Conservation (phyloP, 1,140 invertebrate species). For the Ceratitis capitata region DNA sequence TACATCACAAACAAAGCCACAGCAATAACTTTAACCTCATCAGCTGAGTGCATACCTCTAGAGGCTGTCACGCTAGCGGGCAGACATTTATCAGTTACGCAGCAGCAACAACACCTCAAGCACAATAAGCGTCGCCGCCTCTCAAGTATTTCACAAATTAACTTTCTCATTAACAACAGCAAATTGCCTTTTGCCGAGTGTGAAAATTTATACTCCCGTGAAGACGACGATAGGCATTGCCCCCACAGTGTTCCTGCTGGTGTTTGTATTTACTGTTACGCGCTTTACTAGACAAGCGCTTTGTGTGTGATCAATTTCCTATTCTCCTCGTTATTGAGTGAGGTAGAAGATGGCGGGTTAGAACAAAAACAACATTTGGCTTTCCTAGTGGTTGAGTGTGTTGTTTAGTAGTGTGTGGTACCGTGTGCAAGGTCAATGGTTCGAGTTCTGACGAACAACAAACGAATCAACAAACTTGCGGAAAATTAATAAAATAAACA, state of each 20-base stretch:
- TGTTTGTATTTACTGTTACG: neutral
- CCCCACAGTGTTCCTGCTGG: neutral
- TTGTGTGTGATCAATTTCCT: too few species aligned
- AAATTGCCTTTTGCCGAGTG: slow-evolving; percentile 27
- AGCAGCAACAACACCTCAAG: neutral
- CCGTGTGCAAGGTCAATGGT: too few species aligned
- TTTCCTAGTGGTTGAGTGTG: too few species aligned
- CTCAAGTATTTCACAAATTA: slow-evolving; percentile 1
- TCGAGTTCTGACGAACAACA: too few species aligned
- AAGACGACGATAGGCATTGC: neutral
- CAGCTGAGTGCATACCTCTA: neutral
- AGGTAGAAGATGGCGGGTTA: too few species aligned
- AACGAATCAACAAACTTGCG: too few species aligned
- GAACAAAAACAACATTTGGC: too few species aligned
- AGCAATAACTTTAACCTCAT: neutral
- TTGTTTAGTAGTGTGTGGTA: too few species aligned
- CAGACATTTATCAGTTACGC: neutral
- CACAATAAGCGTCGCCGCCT: neutral
- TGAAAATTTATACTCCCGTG: slow-evolving; percentile 1
- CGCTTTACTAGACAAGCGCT: too few species aligned
- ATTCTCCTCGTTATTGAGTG: too few species aligned
- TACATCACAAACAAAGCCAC: slow-evolving; percentile 29
- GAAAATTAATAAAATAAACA: too few species aligned
- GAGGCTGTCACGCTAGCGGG: neutral
- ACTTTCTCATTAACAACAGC: slow-evolving; percentile 21